Evolutionary conservation across 2,797 vertebrate genomes (phyloP).

Genomic region (Glossophaga mutica): DNA sequence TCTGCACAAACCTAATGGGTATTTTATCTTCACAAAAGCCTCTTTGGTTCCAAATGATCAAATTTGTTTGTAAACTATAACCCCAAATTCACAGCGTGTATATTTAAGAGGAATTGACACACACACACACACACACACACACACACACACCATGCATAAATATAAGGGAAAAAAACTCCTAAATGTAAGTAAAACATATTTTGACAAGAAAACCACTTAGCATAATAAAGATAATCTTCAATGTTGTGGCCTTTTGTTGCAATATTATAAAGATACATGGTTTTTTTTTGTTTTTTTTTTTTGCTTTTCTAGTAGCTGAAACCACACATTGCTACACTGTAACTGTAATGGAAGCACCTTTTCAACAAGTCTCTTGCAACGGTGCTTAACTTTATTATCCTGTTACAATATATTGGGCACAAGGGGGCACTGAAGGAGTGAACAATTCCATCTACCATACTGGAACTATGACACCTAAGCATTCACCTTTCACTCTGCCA

Average conservation of each 20-base stretch:
- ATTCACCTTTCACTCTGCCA: neutral
- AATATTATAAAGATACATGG: neutral
- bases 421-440: conserved; percentile 66
- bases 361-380: neutral
- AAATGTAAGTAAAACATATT: neutral
- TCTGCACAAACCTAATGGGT: neutral
- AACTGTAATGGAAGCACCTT: neutral
- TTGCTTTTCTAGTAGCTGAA: conserved; percentile 10
- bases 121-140: neutral
- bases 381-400: neutral
- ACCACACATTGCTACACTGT: neutral
- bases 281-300: neutral
- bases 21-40: neutral
- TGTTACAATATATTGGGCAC: conserved; percentile 35
- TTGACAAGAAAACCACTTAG: neutral
- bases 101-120: neutral
- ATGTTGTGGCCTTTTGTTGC: neutral
- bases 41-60: neutral
- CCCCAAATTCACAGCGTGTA: neutral
- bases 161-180: neutral
- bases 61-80: neutral
- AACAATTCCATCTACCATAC: conserved; percentile 37
- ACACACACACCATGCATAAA: neutral
- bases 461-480: neutral
- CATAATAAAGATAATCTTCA: neutral